A percentile compares a stretch with the other conserved stretches of the same genome.
These are phyloP conservation scores for Ctenoplectra terminalis DNA, from an alignment of 1,140 invertebrate species.

Conservation along the genomic window DNA sequence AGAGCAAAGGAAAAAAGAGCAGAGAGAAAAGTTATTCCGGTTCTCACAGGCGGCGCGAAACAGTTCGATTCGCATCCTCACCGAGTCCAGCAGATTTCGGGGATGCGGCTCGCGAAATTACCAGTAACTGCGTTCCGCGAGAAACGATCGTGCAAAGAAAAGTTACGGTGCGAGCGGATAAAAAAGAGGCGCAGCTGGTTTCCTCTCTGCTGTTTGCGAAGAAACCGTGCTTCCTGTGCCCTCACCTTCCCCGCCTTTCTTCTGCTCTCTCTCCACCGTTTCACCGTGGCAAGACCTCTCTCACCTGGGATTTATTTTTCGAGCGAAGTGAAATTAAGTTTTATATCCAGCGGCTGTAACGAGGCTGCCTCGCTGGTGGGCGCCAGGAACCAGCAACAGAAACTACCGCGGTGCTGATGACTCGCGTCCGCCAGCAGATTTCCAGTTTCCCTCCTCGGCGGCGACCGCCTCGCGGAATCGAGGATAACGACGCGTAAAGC, in stretches of 20 bases:
- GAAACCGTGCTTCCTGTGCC: conserved; percentile 47
- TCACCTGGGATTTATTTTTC: conserved; percentile 66
- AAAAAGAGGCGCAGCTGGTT: conserved; percentile 49
- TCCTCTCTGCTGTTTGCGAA: conserved; percentile 4
- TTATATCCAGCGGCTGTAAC: conserved; percentile 68
- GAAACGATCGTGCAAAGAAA: conserved; percentile 44
- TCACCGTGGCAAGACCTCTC: neutral
- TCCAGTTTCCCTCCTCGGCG: neutral
- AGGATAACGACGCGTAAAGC: conserved; percentile 8
- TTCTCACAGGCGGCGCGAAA: conserved; percentile 25
- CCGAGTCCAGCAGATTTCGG: conserved; percentile 32
- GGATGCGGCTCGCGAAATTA: conserved; percentile 48
- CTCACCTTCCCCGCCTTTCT: neutral
- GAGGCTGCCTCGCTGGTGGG: conserved; percentile 59
- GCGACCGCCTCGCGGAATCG: neutral
- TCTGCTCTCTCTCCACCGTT: neutral
- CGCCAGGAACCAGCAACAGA: conserved; percentile 50
- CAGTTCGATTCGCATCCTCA: conserved; percentile 17
- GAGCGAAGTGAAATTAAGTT: conserved; percentile 73
- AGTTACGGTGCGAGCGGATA: conserved; percentile 33
- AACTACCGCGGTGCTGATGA: conserved; percentile 64
- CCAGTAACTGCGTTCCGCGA: conserved; percentile 34
- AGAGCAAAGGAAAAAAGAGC: neutral
- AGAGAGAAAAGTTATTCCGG: neutral
- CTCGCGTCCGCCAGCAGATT: conserved; percentile 40